A percentile compares a stretch with the other conserved stretches of the same genome.
Evolutionary conservation across 2,113 vertebrate species (phyloP).

Genomic region (Macquaria australasica): DNA sequence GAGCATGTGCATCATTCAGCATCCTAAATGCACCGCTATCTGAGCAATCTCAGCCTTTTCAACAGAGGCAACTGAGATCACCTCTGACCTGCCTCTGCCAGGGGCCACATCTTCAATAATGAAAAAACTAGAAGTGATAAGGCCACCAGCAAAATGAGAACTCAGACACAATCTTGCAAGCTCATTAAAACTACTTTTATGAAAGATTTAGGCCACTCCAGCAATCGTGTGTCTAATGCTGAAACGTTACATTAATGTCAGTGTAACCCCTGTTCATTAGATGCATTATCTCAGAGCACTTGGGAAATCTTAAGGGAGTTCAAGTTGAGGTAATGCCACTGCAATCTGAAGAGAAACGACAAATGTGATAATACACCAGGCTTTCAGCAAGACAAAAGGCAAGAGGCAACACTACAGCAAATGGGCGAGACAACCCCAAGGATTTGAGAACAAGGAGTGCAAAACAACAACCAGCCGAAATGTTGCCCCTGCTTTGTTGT

Average conservation of each 20-base stretch:
- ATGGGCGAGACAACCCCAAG: slow-evolving; percentile 17
- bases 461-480: slow-evolving; percentile 37
- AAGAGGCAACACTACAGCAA: slow-evolving; percentile 10
- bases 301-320: slow-evolving; percentile 52
- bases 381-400: slow-evolving; percentile 44
- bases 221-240: slow-evolving; percentile 28
- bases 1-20: slow-evolving; percentile 55
- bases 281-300: slow-evolving; percentile 57
- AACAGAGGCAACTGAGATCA: slow-evolving; percentile 18
- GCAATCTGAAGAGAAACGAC: slow-evolving; percentile 34
- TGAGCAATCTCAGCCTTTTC: slow-evolving; percentile 55
- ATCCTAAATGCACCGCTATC: slow-evolving; percentile 50
- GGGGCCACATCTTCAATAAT: slow-evolving; percentile 60
- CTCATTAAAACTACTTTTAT: slow-evolving; percentile 62
- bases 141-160: slow-evolving; percentile 55
- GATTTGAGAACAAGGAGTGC: slow-evolving; percentile 23
- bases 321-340: slow-evolving; percentile 41
- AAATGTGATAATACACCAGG: slow-evolving; percentile 33
- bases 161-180: slow-evolving; percentile 36
- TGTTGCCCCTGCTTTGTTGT: slow-evolving; percentile 13
- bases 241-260: slow-evolving; percentile 42
- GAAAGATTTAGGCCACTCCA: slow-evolving; percentile 68
- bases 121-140: slow-evolving; percentile 54
- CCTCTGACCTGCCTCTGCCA: slow-evolving; percentile 68
- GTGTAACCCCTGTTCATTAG: slow-evolving; percentile 36